Evolutionary conservation across 1,140 invertebrate genomes (phyloP), one percentile per base, ranked within the genome.

Genomic region (Chrysoperla carnea): DNA sequence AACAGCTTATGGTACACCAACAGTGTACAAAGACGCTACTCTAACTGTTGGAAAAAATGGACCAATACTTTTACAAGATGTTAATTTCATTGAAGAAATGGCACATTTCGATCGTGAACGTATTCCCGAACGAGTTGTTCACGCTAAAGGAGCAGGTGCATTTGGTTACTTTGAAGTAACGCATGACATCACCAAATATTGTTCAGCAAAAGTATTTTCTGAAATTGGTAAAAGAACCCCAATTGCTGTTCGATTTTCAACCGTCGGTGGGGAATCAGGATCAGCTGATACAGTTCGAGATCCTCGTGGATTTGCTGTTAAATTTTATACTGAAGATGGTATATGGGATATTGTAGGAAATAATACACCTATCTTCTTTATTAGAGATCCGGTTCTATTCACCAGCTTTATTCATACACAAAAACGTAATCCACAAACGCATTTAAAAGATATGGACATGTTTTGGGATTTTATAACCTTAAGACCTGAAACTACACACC

Each of bases 101-200:
- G 77, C 85, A 0, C 86, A 92, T 59, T 91, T 96, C 50, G 76
- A 81, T 48, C 62, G 87, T 12, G 93, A 96, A 61, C 69, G 90
- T 39, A 94, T 96, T 53, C 90, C 92, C 0, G 91, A 96, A 59
- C 69, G 93, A 50, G 86, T 94, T 1, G 88, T 92, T 1, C 89
- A 95, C 58, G 91, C 91, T 1, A 94, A 94, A 66, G 92, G 91
- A 51, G 81, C 82, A 37, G 87, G 87, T 44, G 91, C 91, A 1
- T 91, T 89, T 66, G 93, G 92, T 1, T 92, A 91, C 53, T 92
- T 95, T 56, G 87, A 93, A 64, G 81, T 91, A 4, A 95, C 88
- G 0, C 78, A 95, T 53, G 86, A 95, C 56, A 88, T 97, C 15
- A 75, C 73, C 2, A 77, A 83, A 46, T 93, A 90, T 54, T 75